phyloP scores from a whole-genome alignment of 1,140 invertebrate genomes.

The Drosophila pruinosa region DNA sequence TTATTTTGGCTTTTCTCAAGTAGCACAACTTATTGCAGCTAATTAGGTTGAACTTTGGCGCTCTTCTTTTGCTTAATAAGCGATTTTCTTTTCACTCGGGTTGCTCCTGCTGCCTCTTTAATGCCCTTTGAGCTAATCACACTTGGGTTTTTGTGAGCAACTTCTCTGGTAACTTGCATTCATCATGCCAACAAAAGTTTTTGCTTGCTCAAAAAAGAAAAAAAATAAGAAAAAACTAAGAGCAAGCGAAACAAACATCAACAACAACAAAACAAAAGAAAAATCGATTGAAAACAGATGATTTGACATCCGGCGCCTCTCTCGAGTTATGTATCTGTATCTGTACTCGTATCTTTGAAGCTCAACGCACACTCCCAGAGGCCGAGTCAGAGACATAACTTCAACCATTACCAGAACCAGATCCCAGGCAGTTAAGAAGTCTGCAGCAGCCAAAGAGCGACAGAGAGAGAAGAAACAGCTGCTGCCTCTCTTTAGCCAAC shows the following conservation, averaged over 20 bases:
- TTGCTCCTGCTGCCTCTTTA: neutral
- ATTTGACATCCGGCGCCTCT: slow-evolving; percentile 63
- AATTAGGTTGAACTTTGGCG: slow-evolving; percentile 13
- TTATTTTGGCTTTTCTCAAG: slow-evolving; percentile 1
- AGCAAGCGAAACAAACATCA: neutral
- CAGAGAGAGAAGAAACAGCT: neutral
- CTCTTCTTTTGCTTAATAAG: neutral
- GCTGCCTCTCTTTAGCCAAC: neutral
- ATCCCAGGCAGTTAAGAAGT: slow-evolving; percentile 44
- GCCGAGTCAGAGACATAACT: neutral
- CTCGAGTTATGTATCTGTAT: slow-evolving; percentile 49
- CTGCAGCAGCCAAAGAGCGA: neutral
- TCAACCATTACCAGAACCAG: neutral
- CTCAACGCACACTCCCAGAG: slow-evolving; percentile 14
- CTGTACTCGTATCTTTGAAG: slow-evolving; percentile 51
- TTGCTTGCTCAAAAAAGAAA: neutral
- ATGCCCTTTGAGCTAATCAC: slow-evolving; percentile 3
- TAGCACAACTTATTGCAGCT: slow-evolving; percentile 19
- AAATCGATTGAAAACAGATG: slow-evolving; percentile 81
- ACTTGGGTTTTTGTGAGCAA: slow-evolving; percentile 21
- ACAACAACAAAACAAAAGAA: slow-evolving; percentile 42
- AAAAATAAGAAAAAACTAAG: slow-evolving; percentile 2
- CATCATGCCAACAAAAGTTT: slow-evolving; percentile 40
- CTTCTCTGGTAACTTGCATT: slow-evolving; percentile 21
- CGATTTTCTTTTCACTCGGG: slow-evolving; percentile 6